Evolutionary conservation across 2,113 vertebrate species (phyloP).

Genomic region (Rhegmatorhina hoffmannsi): DNA sequence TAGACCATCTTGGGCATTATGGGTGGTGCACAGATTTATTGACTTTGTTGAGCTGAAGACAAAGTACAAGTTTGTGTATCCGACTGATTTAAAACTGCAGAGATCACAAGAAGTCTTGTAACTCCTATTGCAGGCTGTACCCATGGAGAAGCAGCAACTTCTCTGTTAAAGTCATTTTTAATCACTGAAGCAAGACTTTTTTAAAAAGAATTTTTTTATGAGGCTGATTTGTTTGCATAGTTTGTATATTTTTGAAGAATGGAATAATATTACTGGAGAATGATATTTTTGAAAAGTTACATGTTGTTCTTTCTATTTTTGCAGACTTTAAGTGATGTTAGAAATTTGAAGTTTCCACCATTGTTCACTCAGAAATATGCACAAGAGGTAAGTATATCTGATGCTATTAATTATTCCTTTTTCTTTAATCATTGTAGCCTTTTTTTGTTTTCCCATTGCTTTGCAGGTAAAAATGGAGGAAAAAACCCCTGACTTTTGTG

Average conservation of each 20-base stretch:
- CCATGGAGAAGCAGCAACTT: not conserved
- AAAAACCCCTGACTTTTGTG: not conserved
- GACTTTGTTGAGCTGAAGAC: not conserved
- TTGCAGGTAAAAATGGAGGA: not conserved
- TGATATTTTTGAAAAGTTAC: not conserved
- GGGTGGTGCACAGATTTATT: not conserved
- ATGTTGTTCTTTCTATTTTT: constrained; percentile 14
- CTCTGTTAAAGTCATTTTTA: not conserved
- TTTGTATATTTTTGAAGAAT: not conserved
- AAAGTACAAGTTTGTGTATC: not conserved
- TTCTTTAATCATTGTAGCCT: not conserved
- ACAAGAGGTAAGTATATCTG: constrained; percentile 83
- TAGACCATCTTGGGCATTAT: not conserved
- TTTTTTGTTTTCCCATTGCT: not conserved
- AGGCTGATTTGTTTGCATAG: not conserved
- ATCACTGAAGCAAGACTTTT: not conserved
- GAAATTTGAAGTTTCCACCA: constrained; percentile 86
- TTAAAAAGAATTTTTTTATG: not conserved
- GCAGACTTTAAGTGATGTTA: constrained; percentile 92
- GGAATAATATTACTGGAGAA: not conserved
- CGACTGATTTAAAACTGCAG: not conserved
- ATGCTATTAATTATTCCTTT: not conserved
- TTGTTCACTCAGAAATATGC: constrained; percentile 88
- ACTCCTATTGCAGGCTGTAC: not conserved
- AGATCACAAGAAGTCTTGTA: not conserved